These are phyloP conservation scores for Cryptoblepharus egeriae DNA, from an alignment of 2,797 vertebrate genomes.

Conservation along the genomic window DNA sequence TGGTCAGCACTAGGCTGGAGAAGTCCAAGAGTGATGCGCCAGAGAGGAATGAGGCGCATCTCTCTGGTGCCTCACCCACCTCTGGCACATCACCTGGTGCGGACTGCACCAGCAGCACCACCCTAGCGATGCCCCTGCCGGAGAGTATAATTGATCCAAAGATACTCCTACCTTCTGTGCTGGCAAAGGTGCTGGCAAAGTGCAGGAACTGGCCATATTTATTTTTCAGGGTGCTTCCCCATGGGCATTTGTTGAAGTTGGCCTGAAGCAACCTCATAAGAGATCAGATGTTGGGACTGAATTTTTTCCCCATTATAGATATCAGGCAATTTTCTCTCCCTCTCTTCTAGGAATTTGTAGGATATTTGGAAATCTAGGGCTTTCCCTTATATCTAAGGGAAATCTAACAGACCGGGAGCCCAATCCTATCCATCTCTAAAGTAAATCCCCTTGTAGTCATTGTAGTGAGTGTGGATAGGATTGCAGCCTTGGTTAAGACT, in stretches of 20 bases:
- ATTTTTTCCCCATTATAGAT: constrained; percentile 17
- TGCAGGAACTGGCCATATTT: constrained; percentile 34
- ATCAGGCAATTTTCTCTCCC: background rate
- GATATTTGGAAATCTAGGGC: background rate
- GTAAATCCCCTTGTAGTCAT: no score
- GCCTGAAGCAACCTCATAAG: constrained; percentile 35
- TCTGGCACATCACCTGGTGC: no score
- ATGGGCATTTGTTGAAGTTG: constrained; percentile 25
- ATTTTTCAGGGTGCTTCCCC: constrained; percentile 37
- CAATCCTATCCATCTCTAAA: no score
- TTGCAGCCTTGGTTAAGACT: background rate
- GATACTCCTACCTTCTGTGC: constrained; percentile 24
- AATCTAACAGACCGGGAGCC: no score
- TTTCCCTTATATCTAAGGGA: background rate
- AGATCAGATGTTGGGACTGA: constrained; percentile 36
- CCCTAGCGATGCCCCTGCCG: no score
- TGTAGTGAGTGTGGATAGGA: no score
- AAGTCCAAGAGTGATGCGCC: no score
- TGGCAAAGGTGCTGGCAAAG: constrained; percentile 47
- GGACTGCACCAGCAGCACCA: no score
- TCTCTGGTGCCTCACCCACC: no score
- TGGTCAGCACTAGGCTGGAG: no score
- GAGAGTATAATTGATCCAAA: constrained; percentile 42
- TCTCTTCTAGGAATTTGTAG: background rate
- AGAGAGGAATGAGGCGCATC: no score